These are phyloP conservation scores for Toxotes lorentzi DNA, from an alignment of 2,797 vertebrate species.

Conservation along the genomic window DNA sequence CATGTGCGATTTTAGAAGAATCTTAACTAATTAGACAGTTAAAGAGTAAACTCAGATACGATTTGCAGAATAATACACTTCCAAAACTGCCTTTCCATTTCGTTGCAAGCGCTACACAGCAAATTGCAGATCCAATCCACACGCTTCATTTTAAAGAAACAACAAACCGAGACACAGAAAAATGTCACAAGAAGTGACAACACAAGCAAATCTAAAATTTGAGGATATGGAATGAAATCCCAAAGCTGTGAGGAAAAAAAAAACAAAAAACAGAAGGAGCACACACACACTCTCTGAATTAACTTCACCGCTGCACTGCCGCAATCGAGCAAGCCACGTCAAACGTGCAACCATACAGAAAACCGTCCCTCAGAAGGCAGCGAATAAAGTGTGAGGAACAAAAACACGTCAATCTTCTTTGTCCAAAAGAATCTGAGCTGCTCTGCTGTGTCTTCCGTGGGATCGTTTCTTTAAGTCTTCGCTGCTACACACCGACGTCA, in stretches of 20 bases:
- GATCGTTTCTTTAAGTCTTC: slow-evolving; percentile 73
- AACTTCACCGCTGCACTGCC: slow-evolving; percentile 64
- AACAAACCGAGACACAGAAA: slow-evolving; percentile 57
- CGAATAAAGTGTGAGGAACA: slow-evolving; percentile 71
- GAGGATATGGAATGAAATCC: slow-evolving; percentile 71
- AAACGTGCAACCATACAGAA: slow-evolving; percentile 65
- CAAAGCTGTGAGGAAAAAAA: slow-evolving; percentile 72
- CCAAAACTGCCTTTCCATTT: slow-evolving; percentile 33
- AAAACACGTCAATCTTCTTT: slow-evolving; percentile 79
- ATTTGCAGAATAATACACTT: slow-evolving; percentile 49
- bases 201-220: slow-evolving; percentile 70
- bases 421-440: slow-evolving; percentile 73
- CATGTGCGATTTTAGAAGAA: slow-evolving; percentile 44
- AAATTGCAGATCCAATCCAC: slow-evolving; percentile 50
- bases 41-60: slow-evolving; percentile 29
- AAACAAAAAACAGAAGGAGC: slow-evolving; percentile 43
- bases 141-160: slow-evolving; percentile 52
- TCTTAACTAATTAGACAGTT: slow-evolving; percentile 55
- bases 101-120: slow-evolving; percentile 25
- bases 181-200: slow-evolving; percentile 75
- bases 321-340: slow-evolving; percentile 63
- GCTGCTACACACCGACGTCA: slow-evolving; percentile 65
- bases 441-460: slow-evolving; percentile 59
- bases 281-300: slow-evolving; percentile 66
- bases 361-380: slow-evolving; percentile 64